phyloP scores from a whole-genome alignment of 2,888 invertebrate species.

The Drosophila mimica region DNA sequence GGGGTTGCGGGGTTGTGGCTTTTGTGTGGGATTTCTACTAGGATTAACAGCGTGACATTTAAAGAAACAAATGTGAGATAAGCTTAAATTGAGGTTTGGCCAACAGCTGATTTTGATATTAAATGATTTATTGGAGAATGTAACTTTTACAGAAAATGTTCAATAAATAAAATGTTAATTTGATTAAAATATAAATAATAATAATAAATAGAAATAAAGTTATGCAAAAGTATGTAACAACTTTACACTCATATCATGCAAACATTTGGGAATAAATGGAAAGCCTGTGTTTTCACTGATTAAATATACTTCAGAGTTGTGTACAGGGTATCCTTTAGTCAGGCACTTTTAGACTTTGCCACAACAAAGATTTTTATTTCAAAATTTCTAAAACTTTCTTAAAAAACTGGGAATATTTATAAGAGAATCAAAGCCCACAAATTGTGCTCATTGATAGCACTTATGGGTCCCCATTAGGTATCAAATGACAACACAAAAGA shows the following conservation, averaged over 20 bases:
- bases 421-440: not conserved
- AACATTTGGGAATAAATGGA: not conserved
- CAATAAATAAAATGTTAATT: not conserved
- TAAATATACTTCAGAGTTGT: not conserved
- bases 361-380: not conserved
- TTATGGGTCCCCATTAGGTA: not conserved
- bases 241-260: no score
- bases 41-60: slow-evolving; percentile 59
- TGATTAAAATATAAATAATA: not conserved
- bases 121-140: not conserved
- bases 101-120: slow-evolving; percentile 21
- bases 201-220: no score
- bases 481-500: not conserved
- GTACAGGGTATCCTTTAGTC: not conserved
- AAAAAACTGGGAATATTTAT: not conserved
- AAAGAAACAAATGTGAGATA: slow-evolving; percentile 23
- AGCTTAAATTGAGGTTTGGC: slow-evolving; percentile 17
- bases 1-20: not conserved
- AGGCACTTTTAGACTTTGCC: not conserved
- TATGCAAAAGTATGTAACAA: no score
- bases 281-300: not conserved
- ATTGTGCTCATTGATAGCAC: not conserved
- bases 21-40: slow-evolving; percentile 24
- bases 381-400: not conserved
- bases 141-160: not conserved